A percentile compares a stretch with the other conserved stretches of the same genome.
These are phyloP conservation scores for Calycopis cecrops DNA, from an alignment of 1,140 invertebrate genomes.

Conservation along the genomic window DNA sequence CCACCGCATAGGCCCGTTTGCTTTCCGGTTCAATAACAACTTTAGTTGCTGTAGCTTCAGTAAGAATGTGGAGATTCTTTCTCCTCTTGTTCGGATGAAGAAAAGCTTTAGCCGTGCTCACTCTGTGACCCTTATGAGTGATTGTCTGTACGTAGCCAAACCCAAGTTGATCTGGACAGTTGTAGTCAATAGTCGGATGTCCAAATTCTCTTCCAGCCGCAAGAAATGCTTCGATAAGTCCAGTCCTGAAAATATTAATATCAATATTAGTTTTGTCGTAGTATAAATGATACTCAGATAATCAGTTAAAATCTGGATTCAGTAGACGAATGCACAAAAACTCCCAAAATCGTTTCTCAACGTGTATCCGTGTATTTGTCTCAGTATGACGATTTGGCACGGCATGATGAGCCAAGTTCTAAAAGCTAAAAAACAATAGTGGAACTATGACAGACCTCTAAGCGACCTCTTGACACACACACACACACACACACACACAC, in stretches of 20 bases:
- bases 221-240: slow-evolving; percentile 78
- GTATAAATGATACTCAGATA: no score
- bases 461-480: no score
- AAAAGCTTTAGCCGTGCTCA: slow-evolving; percentile 77
- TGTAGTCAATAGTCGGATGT: slow-evolving; percentile 78
- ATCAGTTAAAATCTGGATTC: no score
- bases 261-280: background rate
- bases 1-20: slow-evolving; percentile 80
- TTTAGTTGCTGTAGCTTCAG: slow-evolving; percentile 77
- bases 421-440: no score
- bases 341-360: no score
- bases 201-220: slow-evolving; percentile 78
- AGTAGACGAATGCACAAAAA: no score
- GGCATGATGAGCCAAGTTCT: no score
- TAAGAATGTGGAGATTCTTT: slow-evolving; percentile 80
- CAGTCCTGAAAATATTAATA: slow-evolving; percentile 56
- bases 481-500: no score
- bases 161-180: slow-evolving; percentile 78
- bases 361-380: no score
- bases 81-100: slow-evolving; percentile 76
- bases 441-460: no score
- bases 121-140: slow-evolving; percentile 73
- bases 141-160: slow-evolving; percentile 83
- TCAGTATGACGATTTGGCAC: no score
- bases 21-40: slow-evolving; percentile 77